Conservation (phyloP, 2,797 vertebrate genomes). For the Coregonus ussuriensis region DNA sequence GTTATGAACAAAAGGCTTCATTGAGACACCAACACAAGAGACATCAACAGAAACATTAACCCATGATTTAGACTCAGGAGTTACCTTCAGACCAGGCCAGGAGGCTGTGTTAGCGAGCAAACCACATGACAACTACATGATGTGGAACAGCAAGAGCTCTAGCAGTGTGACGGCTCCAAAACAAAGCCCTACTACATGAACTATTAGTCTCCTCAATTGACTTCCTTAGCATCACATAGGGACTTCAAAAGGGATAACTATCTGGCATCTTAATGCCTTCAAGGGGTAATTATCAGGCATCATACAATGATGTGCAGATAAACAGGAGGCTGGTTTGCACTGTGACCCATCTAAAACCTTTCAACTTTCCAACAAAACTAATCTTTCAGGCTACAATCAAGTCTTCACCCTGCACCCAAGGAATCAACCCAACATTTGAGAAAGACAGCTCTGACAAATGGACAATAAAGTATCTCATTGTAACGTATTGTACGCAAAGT, state of each 20-base stretch:
- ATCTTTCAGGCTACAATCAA: background rate
- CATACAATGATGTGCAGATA: conserved; percentile 17
- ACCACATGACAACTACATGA: conserved; percentile 61
- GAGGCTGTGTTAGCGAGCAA: conserved; percentile 48
- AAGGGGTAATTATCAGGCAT: conserved; percentile 23
- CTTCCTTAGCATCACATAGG: background rate
- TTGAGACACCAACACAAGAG: conserved; percentile 53
- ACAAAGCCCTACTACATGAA: conserved; percentile 17
- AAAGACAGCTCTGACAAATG: background rate
- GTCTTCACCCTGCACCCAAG: background rate
- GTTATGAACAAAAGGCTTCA: conserved; percentile 61
- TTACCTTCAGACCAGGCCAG: conserved; percentile 63
- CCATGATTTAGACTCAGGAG: conserved; percentile 49
- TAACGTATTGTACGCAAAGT: too few species aligned
- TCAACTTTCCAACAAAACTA: background rate
- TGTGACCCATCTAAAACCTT: background rate
- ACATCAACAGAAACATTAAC: conserved; percentile 54
- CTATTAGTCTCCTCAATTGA: background rate
- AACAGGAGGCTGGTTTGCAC: background rate
- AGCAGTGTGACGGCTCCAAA: background rate
- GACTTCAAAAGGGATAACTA: background rate
- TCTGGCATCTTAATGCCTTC: background rate
- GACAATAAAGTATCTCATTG: too few species aligned
- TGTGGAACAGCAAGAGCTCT: conserved; percentile 24
- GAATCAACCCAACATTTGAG: background rate